These are phyloP conservation scores for Psittacula echo DNA, from an alignment of 2,797 vertebrate species.

Conservation along the genomic window DNA sequence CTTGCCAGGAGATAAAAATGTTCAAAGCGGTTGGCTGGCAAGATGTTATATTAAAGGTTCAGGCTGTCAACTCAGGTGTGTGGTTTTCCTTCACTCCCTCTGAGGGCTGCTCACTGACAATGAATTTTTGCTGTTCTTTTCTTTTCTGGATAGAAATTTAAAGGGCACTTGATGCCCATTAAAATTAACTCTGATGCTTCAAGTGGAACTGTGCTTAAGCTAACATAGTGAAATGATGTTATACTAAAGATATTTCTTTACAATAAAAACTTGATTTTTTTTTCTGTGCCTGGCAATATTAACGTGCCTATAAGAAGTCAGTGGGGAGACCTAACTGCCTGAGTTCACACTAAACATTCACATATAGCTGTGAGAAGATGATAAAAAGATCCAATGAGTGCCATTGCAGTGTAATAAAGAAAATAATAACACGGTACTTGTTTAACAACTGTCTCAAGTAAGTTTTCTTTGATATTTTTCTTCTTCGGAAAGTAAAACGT, in stretches of 20 bases:
- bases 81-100: neutral
- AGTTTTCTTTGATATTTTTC: neutral
- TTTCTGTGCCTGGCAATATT: neutral
- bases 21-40: neutral
- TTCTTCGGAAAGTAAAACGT: neutral
- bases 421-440: neutral
- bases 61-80: neutral
- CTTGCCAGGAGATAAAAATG: neutral
- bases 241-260: neutral
- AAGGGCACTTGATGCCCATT: neutral
- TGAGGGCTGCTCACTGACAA: neutral
- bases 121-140: neutral
- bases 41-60: neutral
- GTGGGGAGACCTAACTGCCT: neutral
- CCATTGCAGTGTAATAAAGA: neutral
- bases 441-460: neutral
- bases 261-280: neutral
- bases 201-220: neutral
- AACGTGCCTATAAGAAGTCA: neutral
- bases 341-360: neutral
- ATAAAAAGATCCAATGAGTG: neutral
- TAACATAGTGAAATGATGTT: neutral
- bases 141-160: neutral
- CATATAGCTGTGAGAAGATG: neutral
- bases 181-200: neutral